Conservation (phyloP, 2,797 vertebrate species). For the Leuciscus waleckii region DNA sequence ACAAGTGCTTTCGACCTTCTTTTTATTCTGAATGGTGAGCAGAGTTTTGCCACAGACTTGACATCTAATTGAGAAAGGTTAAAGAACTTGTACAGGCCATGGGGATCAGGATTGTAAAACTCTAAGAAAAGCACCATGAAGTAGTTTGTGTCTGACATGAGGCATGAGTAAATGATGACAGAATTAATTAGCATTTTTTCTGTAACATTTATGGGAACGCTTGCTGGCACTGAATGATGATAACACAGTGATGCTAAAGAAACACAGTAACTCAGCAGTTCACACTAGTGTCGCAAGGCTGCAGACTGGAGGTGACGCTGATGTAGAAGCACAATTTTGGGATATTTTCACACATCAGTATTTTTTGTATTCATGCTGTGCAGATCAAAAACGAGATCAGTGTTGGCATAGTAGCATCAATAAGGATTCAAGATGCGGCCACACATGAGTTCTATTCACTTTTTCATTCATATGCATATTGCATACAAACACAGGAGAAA, state of each 20-base stretch:
- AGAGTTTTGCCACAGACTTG: too few relatives aligned
- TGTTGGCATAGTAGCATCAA: background rate
- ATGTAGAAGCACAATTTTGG: background rate
- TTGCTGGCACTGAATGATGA: background rate
- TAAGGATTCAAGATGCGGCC: background rate
- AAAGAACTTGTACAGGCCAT: background rate
- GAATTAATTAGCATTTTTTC: background rate
- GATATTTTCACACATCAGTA: background rate
- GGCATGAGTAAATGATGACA: background rate
- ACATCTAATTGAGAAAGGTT: background rate
- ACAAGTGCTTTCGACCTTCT: too few relatives aligned
- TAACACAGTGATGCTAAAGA: slow-evolving; percentile 2
- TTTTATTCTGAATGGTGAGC: too few relatives aligned
- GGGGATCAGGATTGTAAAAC: background rate
- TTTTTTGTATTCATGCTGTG: background rate
- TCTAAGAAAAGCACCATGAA: background rate
- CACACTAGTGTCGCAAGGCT: background rate
- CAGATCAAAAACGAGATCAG: background rate
- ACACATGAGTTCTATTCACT: background rate
- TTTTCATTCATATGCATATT: background rate
- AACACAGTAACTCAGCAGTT: slow-evolving; percentile 7
- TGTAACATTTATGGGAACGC: background rate
- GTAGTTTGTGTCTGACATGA: background rate
- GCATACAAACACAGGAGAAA: background rate
- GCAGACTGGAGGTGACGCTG: background rate